These are phyloP conservation scores for Theristus sp. DNA, from an alignment of 2,888 invertebrate species.

Conservation along the genomic window DNA sequence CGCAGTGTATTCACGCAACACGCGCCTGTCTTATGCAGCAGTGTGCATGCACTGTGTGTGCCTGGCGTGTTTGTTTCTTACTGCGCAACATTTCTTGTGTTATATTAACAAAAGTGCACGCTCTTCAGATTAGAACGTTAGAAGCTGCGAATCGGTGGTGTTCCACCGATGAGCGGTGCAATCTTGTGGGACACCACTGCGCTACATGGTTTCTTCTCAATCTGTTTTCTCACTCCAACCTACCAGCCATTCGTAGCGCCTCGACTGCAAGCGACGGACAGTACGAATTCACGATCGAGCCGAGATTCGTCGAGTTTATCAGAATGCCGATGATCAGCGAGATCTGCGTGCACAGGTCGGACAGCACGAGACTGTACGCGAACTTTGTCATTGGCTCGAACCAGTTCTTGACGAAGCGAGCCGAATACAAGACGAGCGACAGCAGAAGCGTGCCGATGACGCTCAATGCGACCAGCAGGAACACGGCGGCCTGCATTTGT, in stretches of 20 bases:
- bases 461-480: background rate
- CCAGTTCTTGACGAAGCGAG: background rate
- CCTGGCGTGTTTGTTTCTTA: no score
- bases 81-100: no score
- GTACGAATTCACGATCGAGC: background rate
- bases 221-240: background rate
- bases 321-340: background rate
- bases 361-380: background rate
- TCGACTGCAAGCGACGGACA: background rate
- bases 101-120: no score
- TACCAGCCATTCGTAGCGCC: no score
- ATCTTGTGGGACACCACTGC: background rate
- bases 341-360: background rate
- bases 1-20: no score
- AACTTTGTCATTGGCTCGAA: background rate
- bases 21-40: no score
- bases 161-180: no score
- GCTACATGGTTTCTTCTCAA: background rate
- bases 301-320: background rate
- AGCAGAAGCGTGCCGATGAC: background rate
- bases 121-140: no score
- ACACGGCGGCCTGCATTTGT: no score
- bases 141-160: no score
- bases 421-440: background rate
- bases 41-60: no score